Conservation (phyloP, 2,113 vertebrate genomes). For the Lichenostomus cassidix region DNA sequence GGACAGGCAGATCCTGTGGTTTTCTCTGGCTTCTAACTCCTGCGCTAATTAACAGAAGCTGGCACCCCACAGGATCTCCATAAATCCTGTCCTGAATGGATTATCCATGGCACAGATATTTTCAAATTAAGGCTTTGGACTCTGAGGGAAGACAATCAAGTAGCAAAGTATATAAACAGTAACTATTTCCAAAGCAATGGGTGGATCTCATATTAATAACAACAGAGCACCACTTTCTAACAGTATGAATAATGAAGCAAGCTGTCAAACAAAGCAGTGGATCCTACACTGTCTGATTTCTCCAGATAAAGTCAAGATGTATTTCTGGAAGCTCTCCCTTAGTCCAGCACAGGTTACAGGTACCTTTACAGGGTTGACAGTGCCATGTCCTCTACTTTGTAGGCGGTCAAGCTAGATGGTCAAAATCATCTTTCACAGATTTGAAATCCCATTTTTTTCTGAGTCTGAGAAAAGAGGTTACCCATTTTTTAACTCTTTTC, state of each 20-base stretch:
- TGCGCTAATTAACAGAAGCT: neutral
- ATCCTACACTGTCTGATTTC: neutral
- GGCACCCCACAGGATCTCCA: neutral
- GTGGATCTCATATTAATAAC: neutral
- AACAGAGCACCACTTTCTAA: neutral
- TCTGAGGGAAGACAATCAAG: neutral
- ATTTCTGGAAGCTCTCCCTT: neutral
- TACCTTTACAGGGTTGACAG: neutral
- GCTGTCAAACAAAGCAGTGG: neutral
- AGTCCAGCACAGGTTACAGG: neutral
- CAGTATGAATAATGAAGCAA: neutral
- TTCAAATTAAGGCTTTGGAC: neutral
- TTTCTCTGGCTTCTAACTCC: slow-evolving; percentile 6
- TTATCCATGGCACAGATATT: neutral
- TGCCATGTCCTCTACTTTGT: neutral
- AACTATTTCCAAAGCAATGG: neutral
- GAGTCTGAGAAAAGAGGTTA: neutral
- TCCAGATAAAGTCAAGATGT: neutral
- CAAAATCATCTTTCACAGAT: neutral
- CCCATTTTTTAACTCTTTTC: neutral
- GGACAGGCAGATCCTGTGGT: neutral
- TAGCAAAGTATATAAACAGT: neutral
- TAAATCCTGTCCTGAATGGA: slow-evolving; percentile 24
- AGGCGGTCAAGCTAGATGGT: neutral
- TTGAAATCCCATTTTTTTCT: neutral